A percentile compares a stretch with the other conserved stretches of the same genome.
Evolutionary conservation across 2,888 invertebrate genomes (phyloP).

Genomic region (Dione juno): DNA sequence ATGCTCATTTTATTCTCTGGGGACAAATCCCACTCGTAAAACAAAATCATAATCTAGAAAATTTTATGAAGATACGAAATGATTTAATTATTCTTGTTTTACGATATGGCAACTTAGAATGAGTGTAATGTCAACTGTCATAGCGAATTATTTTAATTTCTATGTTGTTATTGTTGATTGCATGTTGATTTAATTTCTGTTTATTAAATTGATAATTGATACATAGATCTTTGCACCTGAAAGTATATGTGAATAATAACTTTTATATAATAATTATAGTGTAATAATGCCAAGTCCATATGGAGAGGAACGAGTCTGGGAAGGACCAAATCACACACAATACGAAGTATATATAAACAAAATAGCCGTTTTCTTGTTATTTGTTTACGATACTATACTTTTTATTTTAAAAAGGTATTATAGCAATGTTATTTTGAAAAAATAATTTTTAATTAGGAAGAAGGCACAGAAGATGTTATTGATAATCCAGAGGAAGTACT

Average conservation of each 20-base stretch:
- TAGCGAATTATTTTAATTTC: not conserved
- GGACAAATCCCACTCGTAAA: too few species aligned
- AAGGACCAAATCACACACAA: conserved; percentile 82
- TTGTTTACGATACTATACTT: not conserved
- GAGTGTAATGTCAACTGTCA: conserved; percentile 8
- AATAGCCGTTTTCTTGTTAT: not conserved
- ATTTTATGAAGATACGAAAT: not conserved
- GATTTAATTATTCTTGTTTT: not conserved
- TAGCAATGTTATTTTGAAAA: not conserved
- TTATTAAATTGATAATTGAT: not conserved
- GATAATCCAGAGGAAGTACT: conserved; percentile 95
- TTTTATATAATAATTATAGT: not conserved
- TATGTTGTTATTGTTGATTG: too few species aligned
- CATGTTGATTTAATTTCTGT: not conserved
- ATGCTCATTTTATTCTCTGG: too few species aligned
- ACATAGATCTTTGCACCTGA: not conserved
- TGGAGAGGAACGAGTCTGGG: conserved; percentile 87
- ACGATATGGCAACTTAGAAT: not conserved
- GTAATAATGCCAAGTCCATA: conserved; percentile 76
- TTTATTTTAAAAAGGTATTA: conserved; percentile 21
- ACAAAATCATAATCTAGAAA: not conserved
- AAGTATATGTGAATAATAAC: not conserved
- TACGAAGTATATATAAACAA: conserved; percentile 77
- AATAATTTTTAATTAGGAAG: conserved; percentile 71
- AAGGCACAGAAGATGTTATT: conserved; percentile 87